Base-by-base conservation (phyloP, 2,888 invertebrate genomes). In the Xylocampa areola region DNA sequence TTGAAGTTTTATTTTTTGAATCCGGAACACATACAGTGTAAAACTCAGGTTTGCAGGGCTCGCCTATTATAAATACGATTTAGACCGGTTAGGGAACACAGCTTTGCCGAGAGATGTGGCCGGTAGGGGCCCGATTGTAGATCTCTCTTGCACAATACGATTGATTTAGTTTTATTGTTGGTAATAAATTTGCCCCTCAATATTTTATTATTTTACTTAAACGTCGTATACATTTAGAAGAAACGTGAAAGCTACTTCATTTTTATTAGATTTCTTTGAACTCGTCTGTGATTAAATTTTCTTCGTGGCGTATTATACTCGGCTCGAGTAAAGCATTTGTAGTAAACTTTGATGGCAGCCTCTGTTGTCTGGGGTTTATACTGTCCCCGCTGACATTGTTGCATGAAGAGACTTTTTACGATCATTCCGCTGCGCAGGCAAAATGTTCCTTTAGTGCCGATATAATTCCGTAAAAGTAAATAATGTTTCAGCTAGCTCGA, bases 111-210 rank as follows among this genome's bases (percentile, higher is more conserved):
- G 75, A 80, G 82, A 82, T 77, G 77, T 81, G 83, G 80, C 81
- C 84, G 87, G 86, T 86, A 83, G 82, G 83, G 82, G 79, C 76
- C n/a, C 80, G 81, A 77, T 77, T 68, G 80, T n/a, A 79, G 80
- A 80, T 82, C 85, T 83, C 85, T 82, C 80, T 78, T 71, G 78
- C 76, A 76, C 80, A 77, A 81, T 81, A 65, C 86, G 85, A 90
- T 91, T 90, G 90, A 90, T 89, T 90, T 87, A 88, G 86, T 81
- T 90, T 90, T 91, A 91, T 90, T 86, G 86, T 84, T 75, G 50
- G 80, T 81, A 85, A 90, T 91, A 90, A 89, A 91, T 90, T 84
- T 80, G 76, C 80, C 84, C 80, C 76, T 75, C 75, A 77, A 57
- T 48, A 58, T 60, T 70, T 66, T 61, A 54, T 65, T 68, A 66